Conservation (phyloP, 2,113 vertebrate genomes). For the Cricetomys ansorgei region DNA sequence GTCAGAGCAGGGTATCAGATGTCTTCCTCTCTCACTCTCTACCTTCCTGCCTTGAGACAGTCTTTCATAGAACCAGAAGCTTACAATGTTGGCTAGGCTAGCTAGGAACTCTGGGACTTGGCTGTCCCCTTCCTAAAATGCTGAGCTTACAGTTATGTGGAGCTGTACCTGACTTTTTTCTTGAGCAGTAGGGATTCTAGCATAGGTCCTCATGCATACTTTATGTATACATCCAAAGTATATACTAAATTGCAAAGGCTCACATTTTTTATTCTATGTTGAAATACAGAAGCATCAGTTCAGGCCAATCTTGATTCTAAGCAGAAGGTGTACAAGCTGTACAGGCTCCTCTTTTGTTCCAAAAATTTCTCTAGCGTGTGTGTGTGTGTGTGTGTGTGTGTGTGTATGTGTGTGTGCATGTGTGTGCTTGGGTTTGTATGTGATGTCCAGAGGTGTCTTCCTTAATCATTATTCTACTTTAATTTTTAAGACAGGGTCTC, state of each 20-base stretch:
- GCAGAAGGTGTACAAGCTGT: neutral
- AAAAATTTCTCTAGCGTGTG: neutral
- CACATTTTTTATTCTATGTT: constrained; percentile 7
- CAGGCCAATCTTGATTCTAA: constrained; percentile 23
- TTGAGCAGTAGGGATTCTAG: neutral
- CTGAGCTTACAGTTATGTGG: neutral
- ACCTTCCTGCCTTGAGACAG: neutral
- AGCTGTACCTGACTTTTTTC: neutral
- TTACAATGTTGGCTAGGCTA: neutral
- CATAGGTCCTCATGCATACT: neutral
- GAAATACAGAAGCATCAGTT: constrained; percentile 49
- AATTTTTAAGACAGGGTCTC: neutral
- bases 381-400: neutral
- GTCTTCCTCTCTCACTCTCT: neutral
- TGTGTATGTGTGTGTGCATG: neutral
- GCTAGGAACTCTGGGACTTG: neutral
- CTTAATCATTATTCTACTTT: neutral
- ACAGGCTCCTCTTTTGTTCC: neutral
- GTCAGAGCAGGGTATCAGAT: neutral
- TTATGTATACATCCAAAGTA: too few species aligned
- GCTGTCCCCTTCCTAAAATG: neutral
- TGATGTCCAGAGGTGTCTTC: too few species aligned
- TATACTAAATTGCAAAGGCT: neutral
- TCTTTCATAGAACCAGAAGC: neutral
- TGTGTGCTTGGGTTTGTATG: neutral